Evolutionary conservation across 2,113 vertebrate species (phyloP).

Genomic region (Phalacrocorax aristotelis): DNA sequence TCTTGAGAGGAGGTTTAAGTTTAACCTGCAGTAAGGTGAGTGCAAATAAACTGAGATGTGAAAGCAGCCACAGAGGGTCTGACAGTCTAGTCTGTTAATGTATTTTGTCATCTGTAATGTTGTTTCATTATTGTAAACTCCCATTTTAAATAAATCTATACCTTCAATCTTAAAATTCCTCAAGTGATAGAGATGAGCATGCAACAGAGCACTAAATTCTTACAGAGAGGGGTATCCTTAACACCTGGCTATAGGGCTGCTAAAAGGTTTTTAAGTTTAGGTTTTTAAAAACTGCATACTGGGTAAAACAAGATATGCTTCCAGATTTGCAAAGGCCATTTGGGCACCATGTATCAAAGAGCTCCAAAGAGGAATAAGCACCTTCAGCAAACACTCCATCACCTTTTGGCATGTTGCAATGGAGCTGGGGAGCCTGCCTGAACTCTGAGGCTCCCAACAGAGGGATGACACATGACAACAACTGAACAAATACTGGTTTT

Average conservation of each 20-base stretch:
- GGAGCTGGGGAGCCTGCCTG: background rate
- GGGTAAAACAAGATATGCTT: background rate
- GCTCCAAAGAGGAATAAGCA: background rate
- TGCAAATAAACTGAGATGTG: background rate
- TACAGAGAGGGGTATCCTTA: background rate
- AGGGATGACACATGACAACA: background rate
- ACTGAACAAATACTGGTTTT: background rate
- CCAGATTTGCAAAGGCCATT: background rate
- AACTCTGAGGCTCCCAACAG: background rate
- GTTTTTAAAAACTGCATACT: accelerated
- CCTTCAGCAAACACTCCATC: background rate
- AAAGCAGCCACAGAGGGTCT: background rate
- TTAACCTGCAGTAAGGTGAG: background rate
- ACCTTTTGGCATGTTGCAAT: background rate
- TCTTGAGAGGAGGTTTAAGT: background rate
- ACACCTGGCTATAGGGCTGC: background rate
- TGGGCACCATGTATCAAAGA: background rate
- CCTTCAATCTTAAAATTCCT: background rate
- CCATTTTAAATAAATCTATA: background rate
- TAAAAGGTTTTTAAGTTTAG: background rate
- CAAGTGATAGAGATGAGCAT: background rate
- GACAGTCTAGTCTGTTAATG: background rate
- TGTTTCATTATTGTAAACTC: background rate
- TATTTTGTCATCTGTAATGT: background rate
- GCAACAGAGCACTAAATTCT: background rate